phyloP scores from a whole-genome alignment of 1,140 invertebrate genomes.

The Amphibalanus amphitrite region DNA sequence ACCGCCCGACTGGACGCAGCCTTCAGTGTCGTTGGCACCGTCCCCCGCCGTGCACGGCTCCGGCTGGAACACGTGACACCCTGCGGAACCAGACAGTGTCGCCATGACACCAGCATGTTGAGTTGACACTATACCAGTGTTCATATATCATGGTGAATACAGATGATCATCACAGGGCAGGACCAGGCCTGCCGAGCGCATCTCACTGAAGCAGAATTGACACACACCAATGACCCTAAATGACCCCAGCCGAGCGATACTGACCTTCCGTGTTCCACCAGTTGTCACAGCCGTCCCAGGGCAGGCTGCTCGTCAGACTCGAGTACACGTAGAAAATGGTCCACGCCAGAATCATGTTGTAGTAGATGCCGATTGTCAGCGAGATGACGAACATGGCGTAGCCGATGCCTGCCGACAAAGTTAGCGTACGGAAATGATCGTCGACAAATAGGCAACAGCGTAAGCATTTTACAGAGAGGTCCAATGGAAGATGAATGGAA shows the following conservation, averaged over 20 bases:
- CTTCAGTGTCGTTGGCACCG: constrained; percentile 24
- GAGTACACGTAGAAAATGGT: constrained; percentile 91
- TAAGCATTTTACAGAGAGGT: constrained; percentile 54
- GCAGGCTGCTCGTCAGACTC: constrained; percentile 75
- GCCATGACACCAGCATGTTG: too few relatives aligned
- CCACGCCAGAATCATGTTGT: constrained; percentile 98
- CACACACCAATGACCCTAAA: too few relatives aligned
- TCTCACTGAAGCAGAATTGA: too few relatives aligned
- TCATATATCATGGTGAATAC: too few relatives aligned
- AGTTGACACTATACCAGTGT: too few relatives aligned
- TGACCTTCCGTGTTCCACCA: too few relatives aligned
- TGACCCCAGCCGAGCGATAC: too few relatives aligned
- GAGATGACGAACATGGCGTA: constrained; percentile 94
- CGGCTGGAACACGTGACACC: constrained; percentile 22
- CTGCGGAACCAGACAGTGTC: constrained; percentile 27
- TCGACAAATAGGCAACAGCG: too few relatives aligned
- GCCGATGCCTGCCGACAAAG: constrained; percentile 93
- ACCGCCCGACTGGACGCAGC: constrained; percentile 19
- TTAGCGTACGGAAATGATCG: too few relatives aligned
- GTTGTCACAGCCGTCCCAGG: constrained; percentile 91
- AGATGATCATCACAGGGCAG: too few relatives aligned
- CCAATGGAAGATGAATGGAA: too few relatives aligned
- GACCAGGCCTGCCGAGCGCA: too few relatives aligned
- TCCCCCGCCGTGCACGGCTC: constrained; percentile 24
- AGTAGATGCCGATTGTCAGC: constrained; percentile 98